Evolutionary conservation across 2,888 invertebrate genomes (phyloP).

Genomic region (Harpagoxenus sublaevis): DNA sequence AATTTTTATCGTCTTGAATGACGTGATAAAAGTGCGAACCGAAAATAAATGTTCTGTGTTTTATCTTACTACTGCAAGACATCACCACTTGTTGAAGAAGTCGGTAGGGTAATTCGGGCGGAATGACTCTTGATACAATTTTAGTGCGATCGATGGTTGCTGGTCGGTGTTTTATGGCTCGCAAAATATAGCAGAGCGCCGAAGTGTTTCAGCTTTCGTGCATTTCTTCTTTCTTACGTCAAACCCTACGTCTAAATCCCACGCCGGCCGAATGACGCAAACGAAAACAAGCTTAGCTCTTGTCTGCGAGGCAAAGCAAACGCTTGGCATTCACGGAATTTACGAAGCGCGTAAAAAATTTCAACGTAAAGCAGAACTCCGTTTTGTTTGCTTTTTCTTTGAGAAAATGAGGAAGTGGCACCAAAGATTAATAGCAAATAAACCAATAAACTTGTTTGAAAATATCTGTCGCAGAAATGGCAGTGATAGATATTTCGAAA

Average conservation of each 20-base stretch:
- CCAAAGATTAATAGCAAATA: neutral
- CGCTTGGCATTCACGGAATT: neutral
- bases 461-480: neutral
- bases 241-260: slow-evolving; percentile 19
- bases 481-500: neutral
- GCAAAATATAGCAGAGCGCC: slow-evolving; percentile 38
- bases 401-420: neutral
- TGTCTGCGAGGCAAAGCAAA: slow-evolving; percentile 19
- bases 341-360: slow-evolving; percentile 14
- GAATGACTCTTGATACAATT: slow-evolving; percentile 28
- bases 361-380: slow-evolving; percentile 6
- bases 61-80: neutral
- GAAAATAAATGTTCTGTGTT: slow-evolving; percentile 3
- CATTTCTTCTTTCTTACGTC: slow-evolving; percentile 41
- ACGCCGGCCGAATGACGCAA: slow-evolving; percentile 36
- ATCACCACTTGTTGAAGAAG: slow-evolving; percentile 36
- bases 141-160: slow-evolving; percentile 31
- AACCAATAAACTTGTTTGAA: neutral
- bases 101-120: neutral
- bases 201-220: neutral
- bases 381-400: slow-evolving; percentile 25
- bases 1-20: neutral
- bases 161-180: neutral
- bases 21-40: neutral
- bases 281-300: slow-evolving; percentile 34